These are phyloP conservation scores for Eidolon dupreanum DNA, from an alignment of 2,797 vertebrate genomes.

Conservation along the genomic window DNA sequence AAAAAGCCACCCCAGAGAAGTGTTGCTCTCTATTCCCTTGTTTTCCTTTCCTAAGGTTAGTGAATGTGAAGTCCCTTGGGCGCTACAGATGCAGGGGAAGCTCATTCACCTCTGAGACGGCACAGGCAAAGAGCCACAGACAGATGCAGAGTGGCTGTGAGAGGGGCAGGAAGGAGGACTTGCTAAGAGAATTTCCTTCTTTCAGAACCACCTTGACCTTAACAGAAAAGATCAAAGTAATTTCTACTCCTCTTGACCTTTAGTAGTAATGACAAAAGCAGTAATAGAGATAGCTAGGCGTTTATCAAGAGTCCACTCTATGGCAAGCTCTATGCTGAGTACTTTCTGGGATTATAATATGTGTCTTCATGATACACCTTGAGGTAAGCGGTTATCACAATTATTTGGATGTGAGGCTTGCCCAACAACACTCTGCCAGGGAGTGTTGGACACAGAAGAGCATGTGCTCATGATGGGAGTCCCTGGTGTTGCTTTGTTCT, in stretches of 20 bases:
- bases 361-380: background rate
- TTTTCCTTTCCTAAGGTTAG: background rate
- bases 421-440: background rate
- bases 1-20: background rate
- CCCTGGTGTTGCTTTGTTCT: background rate
- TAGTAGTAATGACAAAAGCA: background rate
- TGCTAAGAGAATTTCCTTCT: background rate
- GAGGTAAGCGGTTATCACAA: background rate
- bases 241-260: background rate
- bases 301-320: too few species aligned
- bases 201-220: background rate
- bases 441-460: background rate
- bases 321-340: background rate
- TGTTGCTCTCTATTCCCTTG: background rate
- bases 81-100: background rate
- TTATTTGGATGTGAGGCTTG: background rate
- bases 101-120: background rate
- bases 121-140: background rate
- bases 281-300: background rate
- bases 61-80: background rate
- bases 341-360: background rate
- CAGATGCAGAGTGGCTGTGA: background rate
- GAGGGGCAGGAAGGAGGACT: background rate
- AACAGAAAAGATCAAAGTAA: background rate
- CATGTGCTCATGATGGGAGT: fast-evolving